A percentile compares a stretch with the other conserved stretches of the same genome.
phyloP scores from a whole-genome alignment of 1,140 invertebrate genomes.

The Alviniconcha marisindica region DNA sequence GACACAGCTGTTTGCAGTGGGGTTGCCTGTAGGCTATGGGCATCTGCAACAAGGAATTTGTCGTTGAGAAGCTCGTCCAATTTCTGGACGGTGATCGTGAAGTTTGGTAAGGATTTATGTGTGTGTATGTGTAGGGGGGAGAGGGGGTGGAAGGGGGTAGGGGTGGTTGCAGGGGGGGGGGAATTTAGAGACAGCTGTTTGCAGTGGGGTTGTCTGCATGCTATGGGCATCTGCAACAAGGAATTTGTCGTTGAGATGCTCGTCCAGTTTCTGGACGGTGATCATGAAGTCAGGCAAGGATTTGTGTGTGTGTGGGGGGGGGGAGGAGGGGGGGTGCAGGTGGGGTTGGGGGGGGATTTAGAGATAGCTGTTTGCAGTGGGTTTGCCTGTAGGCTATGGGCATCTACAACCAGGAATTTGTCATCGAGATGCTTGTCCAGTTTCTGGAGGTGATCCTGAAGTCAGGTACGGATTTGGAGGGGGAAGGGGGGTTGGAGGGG shows the following conservation, averaged over 20 bases:
- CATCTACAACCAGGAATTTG: too few relatives aligned
- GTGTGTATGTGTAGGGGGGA: too few relatives aligned
- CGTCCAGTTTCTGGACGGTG: slow-evolving; percentile 69
- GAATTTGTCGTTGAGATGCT: slow-evolving; percentile 70
- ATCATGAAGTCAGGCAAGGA: too few relatives aligned
- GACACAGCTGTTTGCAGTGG: background rate
- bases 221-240: slow-evolving; percentile 57
- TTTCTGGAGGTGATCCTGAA: slow-evolving; percentile 73
- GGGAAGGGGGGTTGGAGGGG: too few relatives aligned
- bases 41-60: slow-evolving; percentile 63
- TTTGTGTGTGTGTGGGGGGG: background rate
- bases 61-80: slow-evolving; percentile 68
- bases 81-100: slow-evolving; percentile 72
- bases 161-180: background rate
- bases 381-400: too few relatives aligned
- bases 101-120: slow-evolving; percentile 70
- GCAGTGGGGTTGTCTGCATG: slow-evolving; percentile 36
- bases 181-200: background rate
- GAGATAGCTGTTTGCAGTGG: background rate
- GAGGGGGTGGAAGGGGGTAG: background rate
- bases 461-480: slow-evolving; percentile 70
- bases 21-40: slow-evolving; percentile 53
- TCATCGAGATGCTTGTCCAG: too few relatives aligned
- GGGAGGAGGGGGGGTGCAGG: background rate
- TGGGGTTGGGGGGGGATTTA: background rate